Percentiles rank a stretch among this genome's conserved stretches.
These are phyloP conservation scores for Drosophila algonquin DNA, from an alignment of 2,888 invertebrate species.

Conservation along the genomic window DNA sequence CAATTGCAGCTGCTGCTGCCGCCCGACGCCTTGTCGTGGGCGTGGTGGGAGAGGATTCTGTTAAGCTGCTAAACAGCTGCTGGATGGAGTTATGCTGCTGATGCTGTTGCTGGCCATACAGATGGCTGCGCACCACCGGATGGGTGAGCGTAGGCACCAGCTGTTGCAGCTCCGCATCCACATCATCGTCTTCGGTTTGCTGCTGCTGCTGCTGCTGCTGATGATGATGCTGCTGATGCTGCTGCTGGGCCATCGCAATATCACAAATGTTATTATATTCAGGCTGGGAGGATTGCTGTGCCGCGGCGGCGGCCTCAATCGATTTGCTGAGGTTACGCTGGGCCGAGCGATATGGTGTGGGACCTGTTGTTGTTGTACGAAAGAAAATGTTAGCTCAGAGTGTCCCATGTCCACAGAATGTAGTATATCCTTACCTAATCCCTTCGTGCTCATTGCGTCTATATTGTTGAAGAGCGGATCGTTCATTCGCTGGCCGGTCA, in stretches of 20 bases:
- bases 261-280: constrained; percentile 78
- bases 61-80: constrained; percentile 71
- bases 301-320: constrained; percentile 83
- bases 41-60: constrained; percentile 62
- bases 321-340: constrained; percentile 84
- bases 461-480: constrained; percentile 88
- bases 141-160: constrained; percentile 70
- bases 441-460: constrained; percentile 84
- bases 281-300: constrained; percentile 65
- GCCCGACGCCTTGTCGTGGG: constrained; percentile 56
- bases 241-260: constrained; percentile 68
- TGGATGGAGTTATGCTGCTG: constrained; percentile 57
- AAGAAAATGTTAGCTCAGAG: not conserved
- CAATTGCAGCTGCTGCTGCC: constrained; percentile 45
- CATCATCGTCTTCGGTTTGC: constrained; percentile 53
- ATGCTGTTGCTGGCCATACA: constrained; percentile 31
- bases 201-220: constrained; percentile 40
- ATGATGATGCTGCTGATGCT: constrained; percentile 39
- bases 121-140: constrained; percentile 60
- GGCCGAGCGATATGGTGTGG: constrained; percentile 81
- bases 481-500: constrained; percentile 70
- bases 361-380: constrained; percentile 41
- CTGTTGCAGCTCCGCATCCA: constrained; percentile 64
- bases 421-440: constrained; percentile 81
- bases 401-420: no score